Percentiles rank a stretch among this genome's conserved stretches.
These are phyloP conservation scores for Dolomedes plantarius DNA, from an alignment of 2,888 invertebrate species.

Conservation along the genomic window DNA sequence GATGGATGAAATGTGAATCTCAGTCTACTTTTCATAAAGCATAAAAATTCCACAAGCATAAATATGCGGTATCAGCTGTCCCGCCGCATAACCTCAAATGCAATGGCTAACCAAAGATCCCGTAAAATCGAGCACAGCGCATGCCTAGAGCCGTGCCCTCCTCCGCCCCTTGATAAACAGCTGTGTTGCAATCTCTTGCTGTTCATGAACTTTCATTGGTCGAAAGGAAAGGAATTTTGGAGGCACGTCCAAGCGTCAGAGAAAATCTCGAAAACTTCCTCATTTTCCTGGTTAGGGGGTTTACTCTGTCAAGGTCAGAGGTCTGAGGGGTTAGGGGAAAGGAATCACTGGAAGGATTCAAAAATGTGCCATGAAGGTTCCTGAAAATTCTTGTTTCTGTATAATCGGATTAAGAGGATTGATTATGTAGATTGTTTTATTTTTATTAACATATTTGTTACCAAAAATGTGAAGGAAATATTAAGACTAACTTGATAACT, in stretches of 20 bases:
- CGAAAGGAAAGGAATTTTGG: conserved; percentile 32
- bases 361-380: no score
- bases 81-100: not conserved
- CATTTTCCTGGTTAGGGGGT: not conserved
- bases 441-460: no score
- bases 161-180: conserved; percentile 56
- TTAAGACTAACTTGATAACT: no score
- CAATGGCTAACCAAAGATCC: not conserved
- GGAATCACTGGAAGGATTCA: not conserved
- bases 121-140: conserved; percentile 20
- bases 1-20: no score
- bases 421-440: no score
- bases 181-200: conserved; percentile 44
- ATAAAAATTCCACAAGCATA: not conserved
- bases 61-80: not conserved
- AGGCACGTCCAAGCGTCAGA: conserved; percentile 55
- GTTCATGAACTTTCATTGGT: conserved; percentile 50
- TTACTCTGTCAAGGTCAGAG: not conserved
- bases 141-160: conserved; percentile 48
- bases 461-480: no score
- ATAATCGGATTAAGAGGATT: no score
- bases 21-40: no score
- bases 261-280: not conserved
- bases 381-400: no score
- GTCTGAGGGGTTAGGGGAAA: not conserved